phyloP scores from a whole-genome alignment of 2,888 invertebrate species.

The Crossocerus cetratus region DNA sequence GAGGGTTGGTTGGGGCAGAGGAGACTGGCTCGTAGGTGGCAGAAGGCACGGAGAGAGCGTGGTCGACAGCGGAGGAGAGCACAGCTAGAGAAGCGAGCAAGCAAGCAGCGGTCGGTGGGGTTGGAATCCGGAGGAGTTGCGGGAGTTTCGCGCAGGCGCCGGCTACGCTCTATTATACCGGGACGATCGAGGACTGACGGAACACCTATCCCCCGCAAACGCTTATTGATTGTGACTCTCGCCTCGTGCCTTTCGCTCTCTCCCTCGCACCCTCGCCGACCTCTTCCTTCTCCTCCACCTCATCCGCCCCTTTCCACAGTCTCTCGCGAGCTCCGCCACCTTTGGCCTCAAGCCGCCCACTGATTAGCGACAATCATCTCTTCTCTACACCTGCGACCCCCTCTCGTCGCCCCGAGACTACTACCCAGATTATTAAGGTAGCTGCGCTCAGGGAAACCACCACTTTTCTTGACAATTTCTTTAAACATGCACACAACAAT shows the following conservation, averaged over 20 bases:
- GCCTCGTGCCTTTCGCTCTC: constrained; percentile 43
- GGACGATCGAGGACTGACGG: constrained; percentile 60
- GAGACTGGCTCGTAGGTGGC: constrained; percentile 28
- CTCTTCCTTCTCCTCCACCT: constrained; percentile 9
- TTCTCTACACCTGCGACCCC: background rate
- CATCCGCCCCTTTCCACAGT: constrained; percentile 1
- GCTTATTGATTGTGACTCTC: constrained; percentile 73
- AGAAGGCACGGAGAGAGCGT: constrained; percentile 13
- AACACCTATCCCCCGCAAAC: constrained; percentile 65
- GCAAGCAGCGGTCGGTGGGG: constrained; percentile 8
- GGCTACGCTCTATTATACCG: constrained; percentile 50
- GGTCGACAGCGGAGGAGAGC: constrained; percentile 6
- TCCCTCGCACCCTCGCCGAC: constrained; percentile 16
- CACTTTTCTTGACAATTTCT: too few relatives aligned
- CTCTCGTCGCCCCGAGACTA: too few relatives aligned
- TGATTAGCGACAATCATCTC: background rate
- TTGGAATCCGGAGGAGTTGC: constrained; percentile 36
- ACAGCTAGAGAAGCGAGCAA: background rate
- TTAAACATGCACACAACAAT: too few relatives aligned
- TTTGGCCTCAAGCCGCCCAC: background rate
- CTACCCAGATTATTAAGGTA: too few relatives aligned
- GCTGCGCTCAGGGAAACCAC: too few relatives aligned
- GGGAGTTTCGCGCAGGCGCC: constrained; percentile 56
- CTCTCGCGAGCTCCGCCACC: background rate
- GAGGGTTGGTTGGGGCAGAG: constrained; percentile 24